Conservation (phyloP, 2,113 vertebrate species). For the Narcine bancroftii region DNA sequence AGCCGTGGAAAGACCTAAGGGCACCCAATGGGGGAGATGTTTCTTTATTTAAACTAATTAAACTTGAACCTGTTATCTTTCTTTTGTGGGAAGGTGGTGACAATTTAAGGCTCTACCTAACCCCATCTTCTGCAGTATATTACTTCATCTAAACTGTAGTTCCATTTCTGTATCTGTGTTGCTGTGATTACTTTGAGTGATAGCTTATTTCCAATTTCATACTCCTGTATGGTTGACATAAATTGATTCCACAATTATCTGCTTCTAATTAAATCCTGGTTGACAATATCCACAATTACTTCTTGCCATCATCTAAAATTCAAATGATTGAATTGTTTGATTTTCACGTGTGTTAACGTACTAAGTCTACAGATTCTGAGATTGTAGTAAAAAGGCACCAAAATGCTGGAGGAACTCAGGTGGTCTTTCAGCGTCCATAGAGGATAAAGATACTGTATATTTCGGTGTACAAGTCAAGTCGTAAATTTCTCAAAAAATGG, state of each 20-base stretch:
- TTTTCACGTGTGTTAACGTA: too few relatives aligned
- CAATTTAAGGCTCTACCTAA: neutral
- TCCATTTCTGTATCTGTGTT: neutral
- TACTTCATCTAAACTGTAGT: neutral
- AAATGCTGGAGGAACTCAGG: too few relatives aligned
- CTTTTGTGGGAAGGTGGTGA: too few relatives aligned
- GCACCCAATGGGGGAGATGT: neutral
- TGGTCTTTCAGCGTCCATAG: too few relatives aligned
- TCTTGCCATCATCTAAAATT: neutral
- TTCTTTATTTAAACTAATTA: neutral
- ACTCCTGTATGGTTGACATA: neutral
- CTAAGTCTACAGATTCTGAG: too few relatives aligned
- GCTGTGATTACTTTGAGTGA: neutral
- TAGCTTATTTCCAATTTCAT: neutral
- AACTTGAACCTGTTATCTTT: neutral
- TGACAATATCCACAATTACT: neutral
- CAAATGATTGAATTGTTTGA: too few relatives aligned
- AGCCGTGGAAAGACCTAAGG: neutral
- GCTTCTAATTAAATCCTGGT: neutral
- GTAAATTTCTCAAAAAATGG: too few relatives aligned
- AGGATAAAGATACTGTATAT: too few relatives aligned
- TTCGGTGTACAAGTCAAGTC: too few relatives aligned
- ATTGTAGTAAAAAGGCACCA: too few relatives aligned
- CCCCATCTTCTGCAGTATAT: neutral
- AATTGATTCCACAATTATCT: neutral